phyloP scores from a whole-genome alignment of 2,797 vertebrate species.

The Poeciliopsis infans region DNA sequence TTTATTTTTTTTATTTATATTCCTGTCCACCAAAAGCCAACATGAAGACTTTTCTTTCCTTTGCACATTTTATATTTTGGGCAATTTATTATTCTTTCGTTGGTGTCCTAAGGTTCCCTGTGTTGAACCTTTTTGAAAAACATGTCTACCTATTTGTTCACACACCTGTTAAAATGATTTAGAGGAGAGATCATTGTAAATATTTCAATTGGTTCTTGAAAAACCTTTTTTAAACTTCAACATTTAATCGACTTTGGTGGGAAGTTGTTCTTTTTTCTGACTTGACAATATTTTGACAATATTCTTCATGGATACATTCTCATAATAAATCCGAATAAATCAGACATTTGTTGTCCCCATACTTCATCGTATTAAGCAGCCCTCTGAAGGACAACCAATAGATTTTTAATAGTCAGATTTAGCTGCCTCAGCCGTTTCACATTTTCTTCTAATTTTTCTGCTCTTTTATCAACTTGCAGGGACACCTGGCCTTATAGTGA shows the following conservation, averaged over 20 bases:
- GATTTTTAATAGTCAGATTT: not conserved
- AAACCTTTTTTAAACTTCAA: not conserved
- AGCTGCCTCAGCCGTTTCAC: not conserved
- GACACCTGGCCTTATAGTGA: not conserved
- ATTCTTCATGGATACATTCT: not conserved
- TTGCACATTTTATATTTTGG: not conserved
- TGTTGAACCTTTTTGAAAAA: not conserved
- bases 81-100: not conserved
- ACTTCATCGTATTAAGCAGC: not conserved
- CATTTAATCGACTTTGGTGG: not conserved
- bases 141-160: not conserved
- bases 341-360: not conserved
- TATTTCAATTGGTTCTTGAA: not conserved
- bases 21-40: not conserved
- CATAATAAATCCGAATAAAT: not conserved
- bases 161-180: not conserved
- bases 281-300: not conserved
- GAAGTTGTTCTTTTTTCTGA: not conserved
- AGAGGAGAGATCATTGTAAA: not conserved
- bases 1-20: not conserved
- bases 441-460: not conserved
- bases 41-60: not conserved
- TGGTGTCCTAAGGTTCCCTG: not conserved
- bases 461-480: not conserved
- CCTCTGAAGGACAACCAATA: not conserved